phyloP scores from a whole-genome alignment of 2,113 vertebrate species.

The Campylomormyrus numenius region DNA sequence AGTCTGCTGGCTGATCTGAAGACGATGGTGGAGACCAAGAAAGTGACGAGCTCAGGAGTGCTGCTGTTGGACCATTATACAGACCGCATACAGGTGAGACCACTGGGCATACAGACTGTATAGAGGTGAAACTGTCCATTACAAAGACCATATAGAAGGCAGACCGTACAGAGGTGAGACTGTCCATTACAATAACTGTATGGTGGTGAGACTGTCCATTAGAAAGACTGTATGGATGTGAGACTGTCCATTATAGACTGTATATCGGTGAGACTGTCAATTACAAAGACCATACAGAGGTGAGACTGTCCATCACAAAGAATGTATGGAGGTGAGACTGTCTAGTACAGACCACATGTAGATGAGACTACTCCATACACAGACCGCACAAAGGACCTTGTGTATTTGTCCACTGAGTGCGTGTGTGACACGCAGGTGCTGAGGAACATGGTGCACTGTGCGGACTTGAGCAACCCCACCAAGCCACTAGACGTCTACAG shows the following conservation, averaged over 20 bases:
- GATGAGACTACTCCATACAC: neutral
- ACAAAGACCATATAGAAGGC: conserved; percentile 30
- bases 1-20: conserved; percentile 86
- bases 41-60: conserved; percentile 89
- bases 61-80: conserved; percentile 85
- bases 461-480: conserved; percentile 87
- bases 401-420: neutral
- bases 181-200: neutral
- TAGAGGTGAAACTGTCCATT: conserved; percentile 50
- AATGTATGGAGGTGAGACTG: conserved; percentile 45
- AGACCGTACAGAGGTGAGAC: neutral
- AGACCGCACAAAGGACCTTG: neutral
- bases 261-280: conserved; percentile 44
- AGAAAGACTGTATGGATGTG: conserved; percentile 85
- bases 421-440: conserved; percentile 64
- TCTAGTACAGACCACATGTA: neutral
- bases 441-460: conserved; percentile 89
- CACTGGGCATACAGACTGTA: neutral
- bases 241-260: neutral
- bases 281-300: conserved; percentile 56
- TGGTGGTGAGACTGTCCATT: conserved; percentile 51
- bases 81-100: conserved; percentile 80
- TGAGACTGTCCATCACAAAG: conserved; percentile 66
- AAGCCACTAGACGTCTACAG: conserved; percentile 83
- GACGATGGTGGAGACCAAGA: conserved; percentile 95